phyloP scores from a whole-genome alignment of 2,113 vertebrate species.

The Morone chrysops region DNA sequence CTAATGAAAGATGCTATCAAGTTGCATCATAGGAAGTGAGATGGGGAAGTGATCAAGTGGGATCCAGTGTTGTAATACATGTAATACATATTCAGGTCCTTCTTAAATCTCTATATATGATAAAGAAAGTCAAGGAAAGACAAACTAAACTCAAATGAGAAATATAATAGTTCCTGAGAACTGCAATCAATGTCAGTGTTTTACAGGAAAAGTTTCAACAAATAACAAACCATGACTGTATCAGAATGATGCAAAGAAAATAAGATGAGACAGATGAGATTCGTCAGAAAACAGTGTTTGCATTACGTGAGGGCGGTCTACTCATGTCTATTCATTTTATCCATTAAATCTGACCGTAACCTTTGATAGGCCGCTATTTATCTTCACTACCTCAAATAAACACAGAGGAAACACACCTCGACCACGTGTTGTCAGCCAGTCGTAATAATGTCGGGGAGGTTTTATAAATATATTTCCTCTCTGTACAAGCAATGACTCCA shows the following conservation, averaged over 20 bases:
- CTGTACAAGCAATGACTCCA: no score
- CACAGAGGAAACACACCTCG: background rate
- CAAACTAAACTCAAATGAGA: background rate
- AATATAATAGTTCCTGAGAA: background rate
- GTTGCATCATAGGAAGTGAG: background rate
- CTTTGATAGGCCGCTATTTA: background rate
- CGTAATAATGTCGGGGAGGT: background rate
- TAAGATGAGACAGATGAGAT: background rate
- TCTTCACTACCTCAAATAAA: background rate
- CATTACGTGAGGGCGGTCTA: background rate
- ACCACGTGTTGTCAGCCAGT: background rate
- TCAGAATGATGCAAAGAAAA: background rate
- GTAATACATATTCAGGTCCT: no score
- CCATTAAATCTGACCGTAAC: background rate
- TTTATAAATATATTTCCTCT: background rate
- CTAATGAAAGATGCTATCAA: background rate
- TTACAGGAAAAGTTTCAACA: background rate
- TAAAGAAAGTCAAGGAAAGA: background rate
- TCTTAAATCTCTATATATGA: background rate
- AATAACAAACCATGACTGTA: background rate
- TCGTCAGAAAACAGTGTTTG: background rate
- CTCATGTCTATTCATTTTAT: background rate
- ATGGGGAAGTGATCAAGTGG: no score
- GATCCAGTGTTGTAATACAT: background rate
- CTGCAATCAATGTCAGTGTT: background rate